phyloP scores from a whole-genome alignment of 2,113 vertebrate genomes.

The Zosterops hypoxanthus region DNA sequence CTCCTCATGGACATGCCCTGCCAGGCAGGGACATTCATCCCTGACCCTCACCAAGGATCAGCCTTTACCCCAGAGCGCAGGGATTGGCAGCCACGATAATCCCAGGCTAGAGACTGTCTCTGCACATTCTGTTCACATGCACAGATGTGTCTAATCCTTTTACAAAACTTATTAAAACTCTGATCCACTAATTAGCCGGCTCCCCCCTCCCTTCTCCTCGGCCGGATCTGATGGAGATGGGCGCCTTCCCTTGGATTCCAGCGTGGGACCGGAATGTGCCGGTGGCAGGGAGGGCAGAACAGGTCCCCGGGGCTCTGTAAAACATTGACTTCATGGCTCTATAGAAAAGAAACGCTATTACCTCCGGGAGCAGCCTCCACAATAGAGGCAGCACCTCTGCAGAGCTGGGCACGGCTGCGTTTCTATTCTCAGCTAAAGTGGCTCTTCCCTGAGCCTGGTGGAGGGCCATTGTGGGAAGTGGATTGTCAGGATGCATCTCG shows the following conservation, averaged over 20 bases:
- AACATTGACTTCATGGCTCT: neutral
- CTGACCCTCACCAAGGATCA: neutral
- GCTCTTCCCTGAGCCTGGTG: conserved; percentile 18
- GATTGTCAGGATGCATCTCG: neutral
- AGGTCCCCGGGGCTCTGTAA: neutral
- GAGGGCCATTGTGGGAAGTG: conserved; percentile 43
- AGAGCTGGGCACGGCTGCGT: neutral
- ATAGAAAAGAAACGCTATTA: neutral
- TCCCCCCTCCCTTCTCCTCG: neutral
- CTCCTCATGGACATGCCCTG: accelerated
- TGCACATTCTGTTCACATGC: conserved; percentile 14
- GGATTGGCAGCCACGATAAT: conserved; percentile 36
- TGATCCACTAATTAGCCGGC: conserved; percentile 18
- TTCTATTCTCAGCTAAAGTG: conserved; percentile 44
- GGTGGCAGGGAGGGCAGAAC: neutral
- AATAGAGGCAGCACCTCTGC: conserved; percentile 12
- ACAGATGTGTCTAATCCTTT: conserved; percentile 58
- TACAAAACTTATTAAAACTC: conserved; percentile 53
- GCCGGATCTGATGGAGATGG: neutral
- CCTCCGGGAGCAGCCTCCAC: neutral
- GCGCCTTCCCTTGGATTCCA: neutral
- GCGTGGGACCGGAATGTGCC: neutral
- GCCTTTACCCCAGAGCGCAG: neutral
- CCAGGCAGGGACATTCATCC: neutral
- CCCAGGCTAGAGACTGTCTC: conserved; percentile 44